phyloP scores from a whole-genome alignment of 2,797 vertebrate genomes.

The Myotis pilosus region DNA sequence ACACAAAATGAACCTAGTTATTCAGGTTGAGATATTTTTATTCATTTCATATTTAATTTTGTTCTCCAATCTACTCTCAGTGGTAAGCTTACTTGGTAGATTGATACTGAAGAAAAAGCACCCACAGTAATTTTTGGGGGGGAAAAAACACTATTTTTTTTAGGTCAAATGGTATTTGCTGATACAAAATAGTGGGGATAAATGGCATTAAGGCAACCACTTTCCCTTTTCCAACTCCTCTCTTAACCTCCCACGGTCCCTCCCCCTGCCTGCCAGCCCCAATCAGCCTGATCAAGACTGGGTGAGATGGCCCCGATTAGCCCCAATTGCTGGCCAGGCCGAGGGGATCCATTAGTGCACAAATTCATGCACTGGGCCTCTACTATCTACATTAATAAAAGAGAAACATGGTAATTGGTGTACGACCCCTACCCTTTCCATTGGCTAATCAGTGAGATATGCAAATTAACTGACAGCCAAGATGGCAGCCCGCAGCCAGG shows the following conservation, averaged over 20 bases:
- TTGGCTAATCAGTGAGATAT: no score
- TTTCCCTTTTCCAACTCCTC: not conserved
- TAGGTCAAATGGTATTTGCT: not conserved
- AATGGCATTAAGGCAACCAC: not conserved
- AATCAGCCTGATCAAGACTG: no score
- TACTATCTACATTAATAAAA: no score
- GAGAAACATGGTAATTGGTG: no score
- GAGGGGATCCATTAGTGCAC: no score
- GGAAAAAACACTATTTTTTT: not conserved
- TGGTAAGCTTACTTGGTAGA: not conserved
- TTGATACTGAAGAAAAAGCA: not conserved
- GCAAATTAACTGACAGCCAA: no score
- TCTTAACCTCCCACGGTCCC: not conserved
- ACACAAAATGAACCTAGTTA: not conserved
- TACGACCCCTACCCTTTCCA: no score
- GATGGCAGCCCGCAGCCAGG: no score
- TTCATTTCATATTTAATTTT: not conserved
- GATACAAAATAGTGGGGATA: not conserved
- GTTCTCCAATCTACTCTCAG: not conserved
- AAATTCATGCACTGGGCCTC: no score
- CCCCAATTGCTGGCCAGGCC: no score
- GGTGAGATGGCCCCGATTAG: no score
- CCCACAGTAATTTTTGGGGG: not conserved
- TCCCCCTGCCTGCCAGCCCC: no score
- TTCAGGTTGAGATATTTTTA: not conserved